Conservation (phyloP, 2,888 invertebrate genomes). For the Holacanthella duospinosa region DNA sequence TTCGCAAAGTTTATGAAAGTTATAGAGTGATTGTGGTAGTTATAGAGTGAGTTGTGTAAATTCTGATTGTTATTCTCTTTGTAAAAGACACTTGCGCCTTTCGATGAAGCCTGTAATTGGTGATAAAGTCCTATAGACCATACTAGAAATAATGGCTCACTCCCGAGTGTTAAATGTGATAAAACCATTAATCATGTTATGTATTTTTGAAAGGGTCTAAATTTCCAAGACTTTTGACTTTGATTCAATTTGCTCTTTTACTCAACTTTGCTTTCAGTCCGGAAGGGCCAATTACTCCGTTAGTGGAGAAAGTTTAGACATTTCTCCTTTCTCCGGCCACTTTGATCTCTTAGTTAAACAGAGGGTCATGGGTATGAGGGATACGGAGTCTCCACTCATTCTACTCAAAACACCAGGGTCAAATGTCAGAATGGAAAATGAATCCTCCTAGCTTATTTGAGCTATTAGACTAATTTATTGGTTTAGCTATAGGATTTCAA, state of each 20-base stretch:
- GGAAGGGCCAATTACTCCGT: constrained; percentile 1
- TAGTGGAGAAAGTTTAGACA: background rate
- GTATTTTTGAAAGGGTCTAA: constrained; percentile 11
- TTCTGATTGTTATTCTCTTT: too few species aligned
- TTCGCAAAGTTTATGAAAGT: too few species aligned
- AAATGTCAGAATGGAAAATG: constrained; percentile 3
- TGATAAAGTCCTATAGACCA: too few species aligned
- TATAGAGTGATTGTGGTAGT: too few species aligned
- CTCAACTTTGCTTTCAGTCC: constrained; percentile 3
- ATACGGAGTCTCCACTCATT: too few species aligned
- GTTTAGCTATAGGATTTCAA: too few species aligned
- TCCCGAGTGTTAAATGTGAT: constrained; percentile 28
- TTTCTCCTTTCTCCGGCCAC: background rate
- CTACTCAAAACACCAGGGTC: too few species aligned
- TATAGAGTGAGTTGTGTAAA: too few species aligned
- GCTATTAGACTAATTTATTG: constrained; percentile 4
- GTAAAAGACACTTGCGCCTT: too few species aligned
- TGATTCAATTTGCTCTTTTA: constrained; percentile 2
- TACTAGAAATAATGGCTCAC: background rate
- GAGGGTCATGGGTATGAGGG: too few species aligned
- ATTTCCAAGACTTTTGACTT: background rate
- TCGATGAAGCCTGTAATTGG: too few species aligned
- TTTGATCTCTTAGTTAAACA: constrained; percentile 25
- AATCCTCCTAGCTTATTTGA: too few species aligned
- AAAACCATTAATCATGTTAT: constrained; percentile 36